Evolutionary conservation across 2,797 vertebrate species (phyloP).

Genomic region (Microctenopoma steveboyesi): DNA sequence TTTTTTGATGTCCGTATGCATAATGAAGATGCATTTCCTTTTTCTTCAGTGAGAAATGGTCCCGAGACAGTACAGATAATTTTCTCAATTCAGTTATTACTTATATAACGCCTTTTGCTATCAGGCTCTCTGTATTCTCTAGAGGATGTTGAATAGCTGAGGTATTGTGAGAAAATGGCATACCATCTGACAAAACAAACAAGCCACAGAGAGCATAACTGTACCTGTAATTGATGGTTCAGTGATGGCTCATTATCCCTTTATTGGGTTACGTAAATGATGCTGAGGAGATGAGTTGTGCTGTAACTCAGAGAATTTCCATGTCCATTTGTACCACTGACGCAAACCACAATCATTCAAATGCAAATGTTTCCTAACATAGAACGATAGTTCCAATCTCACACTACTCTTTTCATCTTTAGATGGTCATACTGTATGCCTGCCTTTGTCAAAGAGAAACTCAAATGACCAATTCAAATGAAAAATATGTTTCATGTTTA

Average conservation of each 20-base stretch:
- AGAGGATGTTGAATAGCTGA: slow-evolving; percentile 28
- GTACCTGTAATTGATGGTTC: slow-evolving; percentile 67
- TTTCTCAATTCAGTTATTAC: slow-evolving; percentile 33
- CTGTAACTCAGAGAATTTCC: slow-evolving; percentile 34
- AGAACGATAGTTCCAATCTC: slow-evolving; percentile 15
- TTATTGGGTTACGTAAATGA: slow-evolving; percentile 65
- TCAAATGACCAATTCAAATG: slow-evolving; percentile 28
- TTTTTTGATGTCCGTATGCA: slow-evolving; percentile 8
- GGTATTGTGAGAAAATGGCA: slow-evolving; percentile 27
- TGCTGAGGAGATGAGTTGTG: slow-evolving; percentile 25
- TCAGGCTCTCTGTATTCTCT: slow-evolving; percentile 34
- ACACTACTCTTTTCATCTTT: slow-evolving; percentile 29
- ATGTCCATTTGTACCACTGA: slow-evolving; percentile 38
- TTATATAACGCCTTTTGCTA: slow-evolving; percentile 60
- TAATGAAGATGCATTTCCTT: slow-evolving; percentile 13
- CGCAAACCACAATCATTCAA: slow-evolving; percentile 48
- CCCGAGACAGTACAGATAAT: slow-evolving; percentile 21
- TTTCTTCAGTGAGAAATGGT: slow-evolving; percentile 32
- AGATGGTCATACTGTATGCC: slow-evolving; percentile 7
- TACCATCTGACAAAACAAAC: slow-evolving; percentile 52
- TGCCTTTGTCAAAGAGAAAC: slow-evolving; percentile 19
- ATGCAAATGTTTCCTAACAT: slow-evolving; percentile 47
- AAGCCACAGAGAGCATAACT: slow-evolving; percentile 46
- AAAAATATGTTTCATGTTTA: slow-evolving; percentile 20
- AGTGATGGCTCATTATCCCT: slow-evolving; percentile 66